Base-by-base conservation (phyloP, 2,888 invertebrate genomes). In the Drosophila vallismaia region DNA sequence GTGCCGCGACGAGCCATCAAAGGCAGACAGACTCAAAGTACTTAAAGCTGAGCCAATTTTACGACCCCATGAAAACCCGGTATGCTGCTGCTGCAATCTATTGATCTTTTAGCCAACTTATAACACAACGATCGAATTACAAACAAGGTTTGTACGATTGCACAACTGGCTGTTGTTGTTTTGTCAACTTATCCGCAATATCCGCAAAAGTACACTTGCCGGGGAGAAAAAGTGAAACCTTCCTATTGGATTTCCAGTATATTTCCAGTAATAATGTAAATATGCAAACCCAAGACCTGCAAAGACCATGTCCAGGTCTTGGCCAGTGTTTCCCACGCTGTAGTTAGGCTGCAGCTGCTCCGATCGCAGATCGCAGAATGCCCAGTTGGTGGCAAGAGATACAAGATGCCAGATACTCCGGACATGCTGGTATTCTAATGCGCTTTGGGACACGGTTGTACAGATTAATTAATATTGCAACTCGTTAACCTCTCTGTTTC, bases 381-480 rank as follows among this genome's bases (percentile, higher is more conserved):
- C 69, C 73, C 84, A 64, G 59, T 77, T 71, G 70, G 60, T 55
- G 68, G 71, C 55, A 51, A n/a, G 10, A 36, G 36, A 36, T 36
- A 36, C 51, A 14, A 44, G 33, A 24, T 48, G 19, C 19, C 19
- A 19, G 19, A 19, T 19, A 19, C 19, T 19, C 19, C 19, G 19
- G 19, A 38, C 48, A 63, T 52, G 29, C 69, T 31, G 63, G 56
- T 79, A 84, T 80, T 86, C 84, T 80, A 86, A 83, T 83, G 70
- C 55, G 69, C 26, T 63, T 59, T 59, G 56, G 64, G 52, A 59
- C 73, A 66, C 58, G 67, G 60, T 59, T 59, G 51, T 33, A 29
- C n/a, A 70, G 63, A 70, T 86, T 77, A 80, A 84, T 86, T 86
- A 76, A 79, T 79, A 76, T 50, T 49, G 63, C 50, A 38, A 7